Base-by-base conservation (phyloP, 2,797 vertebrate species). In the Microctenopoma steveboyesi region DNA sequence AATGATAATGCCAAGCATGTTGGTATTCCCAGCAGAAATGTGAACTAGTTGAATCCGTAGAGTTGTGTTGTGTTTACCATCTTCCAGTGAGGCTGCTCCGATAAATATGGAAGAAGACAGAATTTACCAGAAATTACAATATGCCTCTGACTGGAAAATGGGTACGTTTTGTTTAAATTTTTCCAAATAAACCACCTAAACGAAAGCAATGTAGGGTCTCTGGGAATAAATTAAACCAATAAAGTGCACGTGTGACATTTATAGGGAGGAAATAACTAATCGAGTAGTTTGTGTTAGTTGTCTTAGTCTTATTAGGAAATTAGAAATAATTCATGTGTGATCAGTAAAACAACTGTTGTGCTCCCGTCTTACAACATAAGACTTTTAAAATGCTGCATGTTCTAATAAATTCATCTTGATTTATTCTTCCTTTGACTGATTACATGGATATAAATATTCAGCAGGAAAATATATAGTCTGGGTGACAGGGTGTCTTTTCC, bases 361-460 rank as follows among this genome's bases (percentile, higher is more conserved):
- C 22, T 69, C 18, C 56, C 45, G 53, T 52, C 54, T 47, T 61
- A 66, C 75, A 70, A 78, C 77, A 65, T 46, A 14, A 69, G 75
- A 51, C 75, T 70, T 68, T 65, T 78, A 70, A 87, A 83, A 53
- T 49, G 68, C 74, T 51, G 68, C 62, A 25, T 57, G 75, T 72
- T 74, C 82, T 78, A 89, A 86, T 87, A 86, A 86, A 88, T 89
- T 73, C 78, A 54, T 70, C 63, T 63, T 90, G 89, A 91, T 92
- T 89, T 89, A 89, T 89, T 81, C 72, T 76, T 70, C 82, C 80
- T 80, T 66, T 89, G 89, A 88, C 86, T 91, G 90, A 91, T 90
- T 86, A 76, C 82, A 78, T 13, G 85, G 86, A 91, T 91, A 88
- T 92, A 90, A 91, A 91, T 92, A 89, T 90, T 72, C 85, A 82